Evolutionary conservation across 1,140 invertebrate genomes (phyloP).

Genomic region (Fopius arisanus): DNA sequence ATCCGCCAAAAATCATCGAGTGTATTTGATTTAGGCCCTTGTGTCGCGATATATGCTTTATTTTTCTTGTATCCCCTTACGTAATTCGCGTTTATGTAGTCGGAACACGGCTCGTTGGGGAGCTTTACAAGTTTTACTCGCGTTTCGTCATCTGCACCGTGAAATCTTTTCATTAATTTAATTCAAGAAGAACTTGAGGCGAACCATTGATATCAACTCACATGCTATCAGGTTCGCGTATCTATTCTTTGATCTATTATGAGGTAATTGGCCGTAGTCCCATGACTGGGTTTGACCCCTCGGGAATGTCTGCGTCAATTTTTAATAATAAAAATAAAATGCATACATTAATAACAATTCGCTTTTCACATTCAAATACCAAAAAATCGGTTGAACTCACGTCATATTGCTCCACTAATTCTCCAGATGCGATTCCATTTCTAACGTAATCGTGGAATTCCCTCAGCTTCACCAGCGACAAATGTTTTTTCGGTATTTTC

Average conservation of each 20-base stretch:
- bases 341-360: background rate
- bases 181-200: no score
- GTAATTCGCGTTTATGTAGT: background rate
- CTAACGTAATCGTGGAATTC: constrained; percentile 32
- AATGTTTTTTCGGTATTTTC: constrained; percentile 23
- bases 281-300: constrained; percentile 48
- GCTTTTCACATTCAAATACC: background rate
- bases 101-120: background rate
- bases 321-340: no score
- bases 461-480: constrained; percentile 5
- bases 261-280: constrained; percentile 45
- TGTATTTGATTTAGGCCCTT: background rate
- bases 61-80: constrained; percentile 53
- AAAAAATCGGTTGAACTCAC: background rate
- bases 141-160: constrained; percentile 65
- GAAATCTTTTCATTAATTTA: background rate
- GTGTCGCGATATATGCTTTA: constrained; percentile 3
- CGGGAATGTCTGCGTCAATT: constrained; percentile 38
- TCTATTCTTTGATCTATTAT: constrained; percentile 78
- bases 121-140: constrained; percentile 40
- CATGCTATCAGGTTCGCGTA: constrained; percentile 79
- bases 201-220: constrained; percentile 48
- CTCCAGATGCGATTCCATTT: constrained; percentile 8
- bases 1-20: background rate
- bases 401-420: constrained; percentile 8